These are phyloP conservation scores for Philonicus albiceps DNA, from an alignment of 2,888 invertebrate genomes.

Conservation along the genomic window DNA sequence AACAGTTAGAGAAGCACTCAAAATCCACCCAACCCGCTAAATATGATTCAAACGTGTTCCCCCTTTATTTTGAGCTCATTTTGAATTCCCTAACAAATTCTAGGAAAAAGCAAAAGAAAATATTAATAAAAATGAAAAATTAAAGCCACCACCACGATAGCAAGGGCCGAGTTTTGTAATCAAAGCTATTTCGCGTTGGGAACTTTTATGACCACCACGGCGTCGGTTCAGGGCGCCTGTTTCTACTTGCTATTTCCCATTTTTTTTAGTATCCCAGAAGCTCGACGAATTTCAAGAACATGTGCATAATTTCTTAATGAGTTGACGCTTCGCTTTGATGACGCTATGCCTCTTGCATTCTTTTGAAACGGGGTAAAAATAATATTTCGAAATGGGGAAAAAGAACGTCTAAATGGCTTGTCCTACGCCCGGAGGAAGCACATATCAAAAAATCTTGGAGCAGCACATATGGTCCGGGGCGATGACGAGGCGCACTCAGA, in stretches of 20 bases:
- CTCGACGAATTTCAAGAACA: not conserved
- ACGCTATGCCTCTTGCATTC: not conserved
- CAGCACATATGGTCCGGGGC: not conserved
- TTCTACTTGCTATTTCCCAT: not conserved
- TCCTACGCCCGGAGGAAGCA: constrained; percentile 1
- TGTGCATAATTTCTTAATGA: constrained; percentile 15
- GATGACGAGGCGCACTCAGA: not conserved
- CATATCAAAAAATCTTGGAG: constrained; percentile 3
- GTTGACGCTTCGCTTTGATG: constrained; percentile 4
- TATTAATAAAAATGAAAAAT: not conserved
- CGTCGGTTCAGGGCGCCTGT: not conserved
- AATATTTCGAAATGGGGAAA: not conserved
- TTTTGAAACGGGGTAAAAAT: constrained; percentile 8
- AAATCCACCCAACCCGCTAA: not conserved
- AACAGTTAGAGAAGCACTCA: not conserved
- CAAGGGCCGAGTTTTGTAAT: not conserved
- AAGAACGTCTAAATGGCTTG: not conserved
- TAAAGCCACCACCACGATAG: not conserved
- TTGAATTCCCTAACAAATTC: not conserved
- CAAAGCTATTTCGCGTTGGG: not conserved
- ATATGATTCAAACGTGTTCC: not conserved
- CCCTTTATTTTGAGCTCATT: not conserved
- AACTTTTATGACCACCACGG: not conserved
- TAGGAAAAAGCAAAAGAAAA: not conserved
- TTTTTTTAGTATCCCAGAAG: not conserved